Percentiles rank a stretch among this genome's conserved stretches.
These are phyloP conservation scores for Dynastes grantii DNA, from an alignment of 2,888 invertebrate species.

Conservation along the genomic window DNA sequence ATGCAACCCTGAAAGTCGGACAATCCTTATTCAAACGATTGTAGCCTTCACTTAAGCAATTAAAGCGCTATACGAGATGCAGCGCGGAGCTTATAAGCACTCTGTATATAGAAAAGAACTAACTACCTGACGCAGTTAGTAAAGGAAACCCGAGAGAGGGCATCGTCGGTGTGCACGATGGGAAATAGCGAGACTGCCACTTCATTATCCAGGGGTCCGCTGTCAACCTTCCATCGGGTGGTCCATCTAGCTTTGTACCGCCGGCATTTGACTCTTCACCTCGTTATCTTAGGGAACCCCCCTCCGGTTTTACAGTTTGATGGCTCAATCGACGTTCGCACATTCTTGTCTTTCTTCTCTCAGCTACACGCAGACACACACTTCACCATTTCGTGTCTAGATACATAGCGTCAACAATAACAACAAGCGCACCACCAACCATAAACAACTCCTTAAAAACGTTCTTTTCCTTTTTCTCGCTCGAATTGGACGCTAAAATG, in stretches of 20 bases:
- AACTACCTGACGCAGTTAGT: slow-evolving; percentile 57
- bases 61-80: no score
- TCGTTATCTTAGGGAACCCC: slow-evolving; percentile 64
- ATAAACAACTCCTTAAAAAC: slow-evolving; percentile 36
- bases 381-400: slow-evolving; percentile 41
- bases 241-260: slow-evolving; percentile 60
- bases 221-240: slow-evolving; percentile 65
- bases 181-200: slow-evolving; percentile 62
- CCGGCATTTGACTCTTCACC: slow-evolving; percentile 65
- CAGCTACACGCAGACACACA: slow-evolving; percentile 18
- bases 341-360: slow-evolving; percentile 57
- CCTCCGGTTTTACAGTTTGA: slow-evolving; percentile 60
- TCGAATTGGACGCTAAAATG: slow-evolving; percentile 26
- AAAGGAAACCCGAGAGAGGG: slow-evolving; percentile 56
- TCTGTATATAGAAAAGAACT: slow-evolving; percentile 7
- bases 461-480: slow-evolving; percentile 12
- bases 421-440: slow-evolving; percentile 26
- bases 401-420: slow-evolving; percentile 38
- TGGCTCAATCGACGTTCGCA: slow-evolving; percentile 67
- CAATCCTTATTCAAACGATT: no score
- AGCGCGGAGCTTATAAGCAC: slow-evolving; percentile 4
- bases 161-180: slow-evolving; percentile 53
- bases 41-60: no score
- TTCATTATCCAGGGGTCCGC: slow-evolving; percentile 66
- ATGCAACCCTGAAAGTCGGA: no score